Evolutionary conservation across 2,113 vertebrate species (phyloP), one percentile per base, ranked within the genome.

Genomic region (Sylvietta virens): DNA sequence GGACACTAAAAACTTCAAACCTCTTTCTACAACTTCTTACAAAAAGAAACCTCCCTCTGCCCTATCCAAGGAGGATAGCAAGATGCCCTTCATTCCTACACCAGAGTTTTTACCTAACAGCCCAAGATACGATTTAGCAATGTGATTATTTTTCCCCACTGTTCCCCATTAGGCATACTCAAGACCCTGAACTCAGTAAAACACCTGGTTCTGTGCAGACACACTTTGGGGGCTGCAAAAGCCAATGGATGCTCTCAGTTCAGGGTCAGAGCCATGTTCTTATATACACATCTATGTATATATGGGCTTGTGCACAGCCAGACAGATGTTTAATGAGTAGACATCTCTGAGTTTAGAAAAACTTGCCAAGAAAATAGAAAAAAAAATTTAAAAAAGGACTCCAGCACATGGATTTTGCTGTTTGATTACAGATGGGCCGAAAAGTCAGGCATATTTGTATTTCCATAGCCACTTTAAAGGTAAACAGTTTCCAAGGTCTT

Each of bases 401-500:
- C 16, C 56, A 96, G 48, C 56, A 79, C 40, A 86, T 33, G 42
- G 51, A 67, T 67, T 87, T 56, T 67, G 30, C 73, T 79, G 73
- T 61, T 89, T 79, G 53, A 89, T 67, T 94, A 82, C 66, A 90
- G 88, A 58, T 16, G 7, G 58, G 73, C 86, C 7, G 13, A 92
- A 66, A 95, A 93, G 86, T 92, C 66, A 64, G 76, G 83, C 91
- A 88, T 90, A 93, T 91, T 96, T 97, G 51, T 95, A 94, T 88
- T 97, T 97, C 92, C 93, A 92, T 18, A 96, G 94, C 64, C 93
- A 94, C 73, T 85, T 94, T 72, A 93, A 96, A 96, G 53, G 78
- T 83, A 92, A 94, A 82, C 45, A 92, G 42, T 85, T 89, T 73
- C 94, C 81, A 84, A 96, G 91, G 80, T 66, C 93, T 93, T 93